A percentile compares a stretch with the other conserved stretches of the same genome.
Evolutionary conservation across 2,888 invertebrate species (phyloP).

Genomic region (Yponomeuta malinellus): DNA sequence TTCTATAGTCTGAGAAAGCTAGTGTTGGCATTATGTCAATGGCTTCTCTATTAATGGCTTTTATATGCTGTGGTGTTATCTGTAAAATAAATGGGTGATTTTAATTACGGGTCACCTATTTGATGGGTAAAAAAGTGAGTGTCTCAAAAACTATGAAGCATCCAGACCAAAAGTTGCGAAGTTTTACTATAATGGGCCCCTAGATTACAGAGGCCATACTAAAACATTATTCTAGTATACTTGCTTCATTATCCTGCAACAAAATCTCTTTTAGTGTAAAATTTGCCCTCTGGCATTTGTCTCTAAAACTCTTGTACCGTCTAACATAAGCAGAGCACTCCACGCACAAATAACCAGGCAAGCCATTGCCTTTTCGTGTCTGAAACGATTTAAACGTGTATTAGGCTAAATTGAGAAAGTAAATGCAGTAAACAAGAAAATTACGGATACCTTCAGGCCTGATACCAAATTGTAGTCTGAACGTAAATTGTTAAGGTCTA

Average conservation of each 20-base stretch:
- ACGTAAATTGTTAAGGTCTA: conserved; percentile 46
- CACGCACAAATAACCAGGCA: conserved; percentile 56
- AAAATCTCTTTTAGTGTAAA: conserved; percentile 50
- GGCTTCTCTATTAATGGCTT: conserved; percentile 35
- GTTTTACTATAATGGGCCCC: no score
- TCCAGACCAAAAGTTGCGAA: no score
- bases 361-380: conserved; percentile 41
- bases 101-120: background rate
- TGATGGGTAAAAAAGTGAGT: no score
- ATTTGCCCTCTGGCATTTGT: conserved; percentile 57
- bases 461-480: conserved; percentile 49
- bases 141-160: no score
- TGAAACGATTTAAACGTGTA: conserved; percentile 31
- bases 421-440: no score
- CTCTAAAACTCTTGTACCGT: conserved; percentile 47
- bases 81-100: conserved; percentile 28
- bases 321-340: conserved; percentile 47
- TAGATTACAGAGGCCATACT: background rate
- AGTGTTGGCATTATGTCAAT: conserved; percentile 40
- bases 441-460: conserved; percentile 51
- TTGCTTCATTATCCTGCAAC: conserved; percentile 48
- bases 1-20: conserved; percentile 38
- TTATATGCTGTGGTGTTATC: conserved; percentile 43
- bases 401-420: background rate
- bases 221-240: background rate